These are phyloP conservation scores for Dunckerocampus dactyliophorus DNA, from an alignment of 2,113 vertebrate species.

Conservation along the genomic window DNA sequence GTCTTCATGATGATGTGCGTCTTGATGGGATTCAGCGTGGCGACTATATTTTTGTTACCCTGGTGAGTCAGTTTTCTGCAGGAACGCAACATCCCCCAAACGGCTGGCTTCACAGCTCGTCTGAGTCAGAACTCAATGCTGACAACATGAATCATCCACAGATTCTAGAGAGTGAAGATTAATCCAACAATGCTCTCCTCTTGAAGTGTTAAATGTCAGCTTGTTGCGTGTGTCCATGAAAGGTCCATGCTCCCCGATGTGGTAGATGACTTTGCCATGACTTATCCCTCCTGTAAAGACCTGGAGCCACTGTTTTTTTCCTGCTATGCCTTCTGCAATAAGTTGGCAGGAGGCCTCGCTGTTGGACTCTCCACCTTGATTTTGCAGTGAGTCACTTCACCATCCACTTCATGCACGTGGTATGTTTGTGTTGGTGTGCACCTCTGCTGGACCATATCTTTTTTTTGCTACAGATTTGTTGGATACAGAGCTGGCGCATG, in stretches of 20 bases:
- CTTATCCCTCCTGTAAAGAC: slow-evolving; percentile 59
- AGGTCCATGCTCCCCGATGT: slow-evolving; percentile 79
- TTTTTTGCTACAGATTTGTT: slow-evolving; percentile 60
- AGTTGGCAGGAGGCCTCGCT: slow-evolving; percentile 74
- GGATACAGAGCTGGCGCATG: slow-evolving; percentile 70
- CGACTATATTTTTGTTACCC: slow-evolving; percentile 70
- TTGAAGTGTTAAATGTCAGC: background rate
- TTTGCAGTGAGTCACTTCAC: slow-evolving; percentile 70
- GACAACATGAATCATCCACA: slow-evolving; percentile 37
- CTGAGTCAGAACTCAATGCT: slow-evolving; percentile 20
- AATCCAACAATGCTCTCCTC: background rate
- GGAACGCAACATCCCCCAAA: slow-evolving; percentile 22
- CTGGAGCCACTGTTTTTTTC: slow-evolving; percentile 78
- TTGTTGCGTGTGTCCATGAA: background rate
- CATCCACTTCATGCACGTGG: background rate
- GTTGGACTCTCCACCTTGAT: slow-evolving; percentile 72
- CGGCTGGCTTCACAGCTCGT: slow-evolving; percentile 30
- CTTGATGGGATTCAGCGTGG: slow-evolving; percentile 69
- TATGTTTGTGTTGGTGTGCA: background rate
- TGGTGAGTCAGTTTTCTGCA: slow-evolving; percentile 66
- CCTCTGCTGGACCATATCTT: slow-evolving; percentile 1
- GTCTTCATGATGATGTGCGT: slow-evolving; percentile 62
- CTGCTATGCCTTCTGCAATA: slow-evolving; percentile 75
- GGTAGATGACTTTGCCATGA: slow-evolving; percentile 69
- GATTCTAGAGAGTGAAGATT: slow-evolving; percentile 12